Evolutionary conservation across 2,888 invertebrate genomes (phyloP).

Genomic region (Epinotia brunnichana): DNA sequence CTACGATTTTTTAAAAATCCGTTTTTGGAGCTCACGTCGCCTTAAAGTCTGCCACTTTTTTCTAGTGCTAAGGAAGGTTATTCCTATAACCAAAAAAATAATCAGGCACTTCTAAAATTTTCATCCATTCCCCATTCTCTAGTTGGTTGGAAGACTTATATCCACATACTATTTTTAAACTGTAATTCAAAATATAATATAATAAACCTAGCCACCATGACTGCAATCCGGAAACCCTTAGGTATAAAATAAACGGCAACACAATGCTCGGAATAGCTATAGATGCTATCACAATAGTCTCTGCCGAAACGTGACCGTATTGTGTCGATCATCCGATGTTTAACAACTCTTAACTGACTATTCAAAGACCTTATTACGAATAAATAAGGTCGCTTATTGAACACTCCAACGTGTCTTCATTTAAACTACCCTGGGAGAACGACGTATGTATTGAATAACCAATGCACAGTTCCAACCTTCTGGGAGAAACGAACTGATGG

Average conservation of each 20-base stretch:
- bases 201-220: conserved; percentile 3
- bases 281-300: conserved; percentile 32
- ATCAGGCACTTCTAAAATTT: no score
- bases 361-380: neutral
- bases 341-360: neutral
- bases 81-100: no score
- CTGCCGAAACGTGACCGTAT: conserved; percentile 38
- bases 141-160: no score
- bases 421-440: neutral
- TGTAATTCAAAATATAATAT: conserved; percentile 17
- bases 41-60: no score
- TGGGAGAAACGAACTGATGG: conserved; percentile 1
- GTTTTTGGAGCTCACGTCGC: no score
- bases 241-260: conserved; percentile 15
- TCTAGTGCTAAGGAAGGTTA: no score
- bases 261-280: conserved; percentile 19
- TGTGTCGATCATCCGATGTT: conserved; percentile 31
- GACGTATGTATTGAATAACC: neutral
- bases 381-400: neutral
- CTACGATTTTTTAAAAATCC: no score
- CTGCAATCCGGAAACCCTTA: conserved; percentile 30
- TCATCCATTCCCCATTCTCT: no score
- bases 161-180: no score
- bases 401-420: no score
- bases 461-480: neutral